Base-by-base conservation (phyloP, 2,113 vertebrate species). In the Hassar affinis region DNA sequence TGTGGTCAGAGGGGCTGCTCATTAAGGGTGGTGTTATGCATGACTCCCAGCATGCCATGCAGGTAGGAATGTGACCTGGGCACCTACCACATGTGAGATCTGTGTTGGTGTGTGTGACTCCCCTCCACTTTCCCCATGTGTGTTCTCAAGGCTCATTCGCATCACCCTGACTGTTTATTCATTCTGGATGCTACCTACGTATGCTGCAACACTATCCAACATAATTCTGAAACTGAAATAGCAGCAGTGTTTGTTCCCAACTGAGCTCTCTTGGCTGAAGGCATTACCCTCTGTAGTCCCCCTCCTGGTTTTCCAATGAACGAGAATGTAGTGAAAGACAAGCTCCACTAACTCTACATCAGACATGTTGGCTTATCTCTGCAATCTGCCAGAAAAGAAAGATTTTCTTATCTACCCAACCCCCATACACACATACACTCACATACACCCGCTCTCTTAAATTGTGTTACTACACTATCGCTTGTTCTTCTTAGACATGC, bases 331-430 rank as follows among this genome's bases (percentile, higher is more conserved):
- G 33, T 38, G 38, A 83, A 89, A 90, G 76, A 81, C 52, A 75
- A 68, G 52, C 74, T 47, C n/a, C 62, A 79, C 86, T 89, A 84
- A 35, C 59, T 89, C 82, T 14, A 74, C 76, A 88, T 84, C 75
- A 85, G 42, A 79, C 78, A 85, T 78, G 81, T 38, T 86, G 77
- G 78, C 90, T 87, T 85, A 91, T 57, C 45, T 49, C 72, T 49
- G 49, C 85, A 83, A 86, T 82, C 79, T 59, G 42, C 47, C 8
- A 66, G 30, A 66, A 6, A 33, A 45, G 15, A 12, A 38, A 35
- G 33, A 66, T 20, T 35, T 17, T 35, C 6, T 66, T 15, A n/a
- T 66, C 17, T 66, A 49, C 66, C 12, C 38, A 42, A n/a, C n/a
- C n/a, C n/a, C n/a, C n/a, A n/a, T n/a, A n/a, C n/a, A n/a, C n/a